Evolutionary conservation across 2,888 invertebrate genomes (phyloP).

Genomic region (Eurytoma californica): DNA sequence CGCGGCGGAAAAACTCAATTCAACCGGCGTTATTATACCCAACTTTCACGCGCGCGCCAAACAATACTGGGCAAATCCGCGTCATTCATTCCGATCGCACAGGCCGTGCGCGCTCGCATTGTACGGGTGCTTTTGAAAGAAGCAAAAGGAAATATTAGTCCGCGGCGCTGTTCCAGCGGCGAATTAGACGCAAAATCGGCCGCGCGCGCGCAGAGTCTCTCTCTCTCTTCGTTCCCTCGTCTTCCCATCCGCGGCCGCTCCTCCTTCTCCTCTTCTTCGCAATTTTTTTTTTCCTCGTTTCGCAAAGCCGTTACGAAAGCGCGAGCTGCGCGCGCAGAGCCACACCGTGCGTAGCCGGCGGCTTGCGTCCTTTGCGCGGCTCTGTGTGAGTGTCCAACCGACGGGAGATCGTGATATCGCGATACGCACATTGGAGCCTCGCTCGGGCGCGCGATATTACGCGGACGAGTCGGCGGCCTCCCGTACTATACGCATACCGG

Average conservation of each 20-base stretch:
- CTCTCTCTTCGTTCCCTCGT: neutral
- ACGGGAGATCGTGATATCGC: conserved; percentile 16
- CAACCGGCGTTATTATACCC: neutral
- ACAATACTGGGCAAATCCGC: conserved; percentile 5
- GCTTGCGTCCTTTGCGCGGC: neutral
- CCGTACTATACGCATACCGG: too few relatives aligned
- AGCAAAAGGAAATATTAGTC: neutral
- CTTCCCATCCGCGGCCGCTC: too few relatives aligned
- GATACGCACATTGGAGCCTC: neutral
- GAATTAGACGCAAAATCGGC: neutral
- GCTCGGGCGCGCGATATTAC: neutral
- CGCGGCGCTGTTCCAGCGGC: neutral
- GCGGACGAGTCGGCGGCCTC: neutral
- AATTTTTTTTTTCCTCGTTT: conserved; percentile 1
- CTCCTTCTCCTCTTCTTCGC: neutral
- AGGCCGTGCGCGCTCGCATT: neutral
- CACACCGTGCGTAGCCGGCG: neutral
- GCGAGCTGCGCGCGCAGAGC: neutral
- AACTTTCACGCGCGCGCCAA: conserved; percentile 9
- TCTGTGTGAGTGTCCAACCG: neutral
- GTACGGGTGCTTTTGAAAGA: neutral
- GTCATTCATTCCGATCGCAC: neutral
- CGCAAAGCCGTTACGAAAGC: conserved; percentile 26
- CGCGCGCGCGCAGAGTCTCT: too few relatives aligned
- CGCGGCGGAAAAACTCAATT: neutral